Evolutionary conservation across 2,888 invertebrate species (phyloP).

Genomic region (Crioceris asparagi): DNA sequence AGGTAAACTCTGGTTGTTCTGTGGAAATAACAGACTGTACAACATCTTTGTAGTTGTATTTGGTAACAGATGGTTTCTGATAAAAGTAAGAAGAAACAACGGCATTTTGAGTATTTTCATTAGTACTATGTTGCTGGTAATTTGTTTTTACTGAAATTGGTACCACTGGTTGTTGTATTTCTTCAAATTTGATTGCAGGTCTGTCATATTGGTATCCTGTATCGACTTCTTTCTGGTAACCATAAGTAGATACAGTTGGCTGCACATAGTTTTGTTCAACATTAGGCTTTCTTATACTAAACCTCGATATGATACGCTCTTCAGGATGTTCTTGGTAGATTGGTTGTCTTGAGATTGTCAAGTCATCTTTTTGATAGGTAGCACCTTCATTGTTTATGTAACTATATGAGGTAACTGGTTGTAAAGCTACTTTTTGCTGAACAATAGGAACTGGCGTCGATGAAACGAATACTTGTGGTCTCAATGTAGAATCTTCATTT

Average conservation of each 20-base stretch:
- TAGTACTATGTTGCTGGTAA: constrained; percentile 3
- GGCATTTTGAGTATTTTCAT: constrained; percentile 11
- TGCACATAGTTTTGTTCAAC: too few species aligned
- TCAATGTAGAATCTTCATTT: not conserved
- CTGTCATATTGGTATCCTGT: not conserved
- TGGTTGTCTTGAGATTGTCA: too few species aligned
- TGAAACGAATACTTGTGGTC: constrained; percentile 8
- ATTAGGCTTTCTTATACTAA: constrained; percentile 9
- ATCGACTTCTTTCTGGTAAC: not conserved
- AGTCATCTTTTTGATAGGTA: too few species aligned
- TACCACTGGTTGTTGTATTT: too few species aligned
- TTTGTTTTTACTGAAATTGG: constrained; percentile 2
- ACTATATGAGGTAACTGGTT: too few species aligned
- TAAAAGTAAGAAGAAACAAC: constrained; percentile 9
- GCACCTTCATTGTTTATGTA: too few species aligned
- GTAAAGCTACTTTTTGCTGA: too few species aligned
- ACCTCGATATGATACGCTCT: constrained; percentile 15
- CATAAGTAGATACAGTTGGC: not conserved
- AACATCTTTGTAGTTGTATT: constrained; percentile 8
- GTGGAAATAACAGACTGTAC: constrained; percentile 2
- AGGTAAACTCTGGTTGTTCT: constrained; percentile 1
- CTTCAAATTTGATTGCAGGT: not conserved
- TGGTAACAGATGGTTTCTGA: constrained; percentile 8
- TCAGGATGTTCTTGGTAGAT: too few species aligned
- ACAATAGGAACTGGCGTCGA: constrained; percentile 14